Conservation (phyloP, 1,140 invertebrate genomes). For the Hycleus cichorii region DNA sequence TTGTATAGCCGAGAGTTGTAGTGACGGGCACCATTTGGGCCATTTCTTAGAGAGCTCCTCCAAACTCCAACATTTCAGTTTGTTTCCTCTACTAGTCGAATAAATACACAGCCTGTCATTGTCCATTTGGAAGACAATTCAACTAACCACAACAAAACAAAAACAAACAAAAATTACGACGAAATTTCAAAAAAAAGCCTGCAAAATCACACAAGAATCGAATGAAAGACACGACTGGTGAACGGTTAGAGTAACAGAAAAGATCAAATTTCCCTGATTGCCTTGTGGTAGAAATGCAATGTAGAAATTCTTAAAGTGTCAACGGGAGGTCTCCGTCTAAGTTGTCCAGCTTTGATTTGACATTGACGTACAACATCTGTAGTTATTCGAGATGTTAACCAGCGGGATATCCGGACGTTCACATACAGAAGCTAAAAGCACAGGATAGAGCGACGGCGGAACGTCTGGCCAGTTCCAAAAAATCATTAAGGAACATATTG, state of each 20-base stretch:
- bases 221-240: not conserved
- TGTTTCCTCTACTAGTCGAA: slow-evolving; percentile 8
- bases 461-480: too few relatives aligned
- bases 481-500: too few relatives aligned
- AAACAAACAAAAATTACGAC: slow-evolving; percentile 4
- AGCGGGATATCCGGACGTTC: slow-evolving; percentile 20
- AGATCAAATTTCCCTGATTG: slow-evolving; percentile 6
- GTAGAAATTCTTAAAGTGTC: slow-evolving; percentile 11
- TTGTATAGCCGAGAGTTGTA: not conserved
- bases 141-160: not conserved
- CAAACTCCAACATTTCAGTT: slow-evolving; percentile 2
- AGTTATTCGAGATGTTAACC: slow-evolving; percentile 17
- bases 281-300: slow-evolving; percentile 7
- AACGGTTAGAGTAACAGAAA: not conserved
- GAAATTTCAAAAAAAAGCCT: not conserved
- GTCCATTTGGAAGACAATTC: slow-evolving; percentile 11
- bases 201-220: too few relatives aligned
- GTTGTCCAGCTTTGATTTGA: slow-evolving; percentile 24
- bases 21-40: slow-evolving; percentile 7
- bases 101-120: slow-evolving; percentile 12
- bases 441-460: too few relatives aligned
- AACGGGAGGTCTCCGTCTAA: slow-evolving; percentile 17
- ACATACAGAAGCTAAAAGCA: slow-evolving; percentile 1
- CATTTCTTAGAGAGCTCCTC: not conserved
- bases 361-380: slow-evolving; percentile 23